Evolutionary conservation across 2,113 vertebrate species (phyloP).

Genomic region (Peromyscus californicus): DNA sequence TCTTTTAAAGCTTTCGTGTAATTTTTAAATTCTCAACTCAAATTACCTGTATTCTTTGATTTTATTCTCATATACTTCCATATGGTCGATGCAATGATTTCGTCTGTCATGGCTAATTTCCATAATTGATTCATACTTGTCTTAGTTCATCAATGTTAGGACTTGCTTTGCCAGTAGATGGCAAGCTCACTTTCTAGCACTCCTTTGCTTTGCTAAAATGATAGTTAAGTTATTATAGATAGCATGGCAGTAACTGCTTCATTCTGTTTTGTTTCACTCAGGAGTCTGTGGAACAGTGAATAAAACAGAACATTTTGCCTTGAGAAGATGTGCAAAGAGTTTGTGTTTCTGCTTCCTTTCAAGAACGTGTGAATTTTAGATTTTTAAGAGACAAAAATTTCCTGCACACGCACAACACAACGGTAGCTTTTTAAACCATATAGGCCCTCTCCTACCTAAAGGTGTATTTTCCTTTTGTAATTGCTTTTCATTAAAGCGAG

Average conservation of each 20-base stretch:
- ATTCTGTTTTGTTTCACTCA: conserved; percentile 77
- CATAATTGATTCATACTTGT: conserved; percentile 1
- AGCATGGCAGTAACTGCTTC: conserved; percentile 10
- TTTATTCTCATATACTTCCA: background rate
- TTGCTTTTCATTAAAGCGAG: conserved; percentile 62
- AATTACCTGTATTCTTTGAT: background rate
- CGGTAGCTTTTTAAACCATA: conserved; percentile 46
- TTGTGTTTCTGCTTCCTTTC: conserved; percentile 62
- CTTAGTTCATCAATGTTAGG: background rate
- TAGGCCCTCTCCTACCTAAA: background rate
- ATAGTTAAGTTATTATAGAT: background rate
- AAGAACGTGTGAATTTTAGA: conserved; percentile 35
- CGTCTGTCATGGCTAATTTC: background rate
- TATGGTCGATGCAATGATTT: background rate
- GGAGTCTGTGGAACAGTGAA: conserved; percentile 52
- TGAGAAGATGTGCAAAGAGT: conserved; percentile 31
- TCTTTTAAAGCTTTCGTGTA: conserved; percentile 15
- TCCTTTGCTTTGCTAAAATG: conserved; percentile 17
- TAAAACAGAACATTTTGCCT: background rate
- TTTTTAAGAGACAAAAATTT: conserved; percentile 61
- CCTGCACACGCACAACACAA: conserved; percentile 27
- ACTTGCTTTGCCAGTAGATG: background rate
- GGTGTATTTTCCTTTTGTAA: conserved; percentile 60
- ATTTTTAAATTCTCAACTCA: background rate
- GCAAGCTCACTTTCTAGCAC: background rate